Conservation (phyloP, 2,888 invertebrate genomes). For the Mactromeris polynyma region DNA sequence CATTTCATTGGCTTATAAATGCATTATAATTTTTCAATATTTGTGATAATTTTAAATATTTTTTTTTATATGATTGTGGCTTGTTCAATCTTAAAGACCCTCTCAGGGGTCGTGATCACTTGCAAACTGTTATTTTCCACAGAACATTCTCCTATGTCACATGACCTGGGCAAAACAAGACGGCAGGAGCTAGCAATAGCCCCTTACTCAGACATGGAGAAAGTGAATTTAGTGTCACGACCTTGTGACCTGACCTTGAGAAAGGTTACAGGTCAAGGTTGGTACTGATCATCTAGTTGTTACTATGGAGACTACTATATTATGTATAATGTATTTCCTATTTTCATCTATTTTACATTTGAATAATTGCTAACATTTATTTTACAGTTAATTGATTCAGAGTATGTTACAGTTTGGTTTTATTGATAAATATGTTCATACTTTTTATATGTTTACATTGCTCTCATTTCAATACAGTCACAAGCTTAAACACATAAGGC, state of each 20-base stretch:
- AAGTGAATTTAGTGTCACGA: conserved; percentile 40
- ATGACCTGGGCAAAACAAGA: conserved; percentile 49
- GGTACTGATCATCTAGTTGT: conserved; percentile 50
- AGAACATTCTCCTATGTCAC: conserved; percentile 61
- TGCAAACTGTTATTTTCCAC: conserved; percentile 65
- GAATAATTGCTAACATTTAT: not conserved
- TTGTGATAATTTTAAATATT: not conserved
- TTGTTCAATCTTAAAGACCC: conserved; percentile 37
- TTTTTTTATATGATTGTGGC: not conserved
- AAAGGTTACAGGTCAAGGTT: conserved; percentile 46
- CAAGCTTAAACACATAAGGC: too few species aligned
- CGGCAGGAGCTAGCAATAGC: conserved; percentile 61
- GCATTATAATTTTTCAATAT: not conserved
- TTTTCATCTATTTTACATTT: conserved; percentile 10
- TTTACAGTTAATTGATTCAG: not conserved
- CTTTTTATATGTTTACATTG: too few species aligned
- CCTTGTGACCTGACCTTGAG: conserved; percentile 57
- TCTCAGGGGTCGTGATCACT: conserved; percentile 60
- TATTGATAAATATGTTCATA: too few species aligned
- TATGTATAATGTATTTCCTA: conserved; percentile 1
- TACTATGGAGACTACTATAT: conserved; percentile 22
- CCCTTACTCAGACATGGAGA: conserved; percentile 57
- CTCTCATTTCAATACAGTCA: too few species aligned
- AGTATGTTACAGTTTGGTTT: too few species aligned
- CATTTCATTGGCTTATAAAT: not conserved